Evolutionary conservation across 2,113 vertebrate genomes (phyloP).

Genomic region (Boleophthalmus pectinirostris): DNA sequence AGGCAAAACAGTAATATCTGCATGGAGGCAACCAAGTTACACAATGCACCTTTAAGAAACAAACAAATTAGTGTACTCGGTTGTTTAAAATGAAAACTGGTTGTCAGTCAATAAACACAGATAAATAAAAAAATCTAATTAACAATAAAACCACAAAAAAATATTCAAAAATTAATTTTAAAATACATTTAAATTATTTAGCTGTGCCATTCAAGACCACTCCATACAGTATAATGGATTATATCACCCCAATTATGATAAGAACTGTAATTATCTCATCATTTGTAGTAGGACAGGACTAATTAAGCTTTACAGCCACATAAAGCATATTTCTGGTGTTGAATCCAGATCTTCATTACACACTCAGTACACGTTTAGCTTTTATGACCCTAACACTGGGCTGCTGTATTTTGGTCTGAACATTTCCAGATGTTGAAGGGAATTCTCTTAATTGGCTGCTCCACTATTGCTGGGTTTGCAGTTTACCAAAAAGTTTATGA

Average conservation of each 20-base stretch:
- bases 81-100: too few species aligned
- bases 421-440: slow-evolving; percentile 68
- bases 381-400: slow-evolving; percentile 27
- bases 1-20: too few species aligned
- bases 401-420: slow-evolving; percentile 43
- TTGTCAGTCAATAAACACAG: too few species aligned
- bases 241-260: neutral
- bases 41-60: too few species aligned
- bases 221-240: too few species aligned
- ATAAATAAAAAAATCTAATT: too few species aligned
- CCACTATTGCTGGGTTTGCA: slow-evolving; percentile 32
- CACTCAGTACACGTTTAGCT: neutral
- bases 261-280: neutral
- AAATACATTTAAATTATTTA: neutral
- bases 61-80: too few species aligned
- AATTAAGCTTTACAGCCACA: slow-evolving; percentile 12
- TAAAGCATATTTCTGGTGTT: slow-evolving; percentile 10
- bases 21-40: too few species aligned
- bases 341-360: slow-evolving; percentile 2
- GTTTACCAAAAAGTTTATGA: slow-evolving; percentile 12
- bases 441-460: slow-evolving; percentile 53
- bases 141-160: neutral
- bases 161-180: neutral
- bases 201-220: too few species aligned
- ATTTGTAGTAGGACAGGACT: neutral